These are phyloP conservation scores for Ciconia maguari DNA, from an alignment of 2,113 vertebrate genomes.

Conservation along the genomic window DNA sequence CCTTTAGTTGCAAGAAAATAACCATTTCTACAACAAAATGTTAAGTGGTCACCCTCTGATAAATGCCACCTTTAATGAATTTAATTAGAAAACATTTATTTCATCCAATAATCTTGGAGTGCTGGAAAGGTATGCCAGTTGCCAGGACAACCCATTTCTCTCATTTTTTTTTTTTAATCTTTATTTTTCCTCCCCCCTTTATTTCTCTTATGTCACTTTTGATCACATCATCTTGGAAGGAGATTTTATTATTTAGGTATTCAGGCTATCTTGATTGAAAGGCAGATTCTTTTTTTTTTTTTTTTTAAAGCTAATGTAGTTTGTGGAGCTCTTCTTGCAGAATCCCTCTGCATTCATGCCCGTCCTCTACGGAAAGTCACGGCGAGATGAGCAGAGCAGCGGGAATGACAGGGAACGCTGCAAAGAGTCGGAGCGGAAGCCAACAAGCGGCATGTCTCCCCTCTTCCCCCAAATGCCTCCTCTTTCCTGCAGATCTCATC, in stretches of 20 bases:
- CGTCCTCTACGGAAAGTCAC: neutral
- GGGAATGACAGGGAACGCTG: neutral
- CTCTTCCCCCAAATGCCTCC: neutral
- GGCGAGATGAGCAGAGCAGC: rapidly evolving
- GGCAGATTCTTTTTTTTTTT: neutral
- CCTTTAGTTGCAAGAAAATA: neutral
- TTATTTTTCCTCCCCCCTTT: neutral
- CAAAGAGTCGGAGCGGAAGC: neutral
- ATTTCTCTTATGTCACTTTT: conserved; percentile 32
- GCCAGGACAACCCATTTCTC: conserved; percentile 3
- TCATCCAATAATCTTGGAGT: neutral
- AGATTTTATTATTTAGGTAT: conserved; percentile 23
- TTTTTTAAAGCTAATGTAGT: neutral
- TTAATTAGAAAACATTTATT: conserved; percentile 24
- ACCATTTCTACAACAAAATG: neutral
- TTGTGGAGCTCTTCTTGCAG: neutral
- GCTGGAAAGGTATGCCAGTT: conserved; percentile 17
- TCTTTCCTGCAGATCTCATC: neutral
- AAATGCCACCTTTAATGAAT: neutral
- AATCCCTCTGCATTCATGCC: neutral
- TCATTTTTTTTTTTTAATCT: neutral
- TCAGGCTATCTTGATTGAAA: neutral
- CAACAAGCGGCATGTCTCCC: rapidly evolving
- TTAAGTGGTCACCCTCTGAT: neutral
- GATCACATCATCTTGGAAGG: conserved; percentile 37